Percentiles rank a stretch among this genome's conserved stretches.
phyloP scores from a whole-genome alignment of 2,888 invertebrate species.

The Acutogordius australiensis region DNA sequence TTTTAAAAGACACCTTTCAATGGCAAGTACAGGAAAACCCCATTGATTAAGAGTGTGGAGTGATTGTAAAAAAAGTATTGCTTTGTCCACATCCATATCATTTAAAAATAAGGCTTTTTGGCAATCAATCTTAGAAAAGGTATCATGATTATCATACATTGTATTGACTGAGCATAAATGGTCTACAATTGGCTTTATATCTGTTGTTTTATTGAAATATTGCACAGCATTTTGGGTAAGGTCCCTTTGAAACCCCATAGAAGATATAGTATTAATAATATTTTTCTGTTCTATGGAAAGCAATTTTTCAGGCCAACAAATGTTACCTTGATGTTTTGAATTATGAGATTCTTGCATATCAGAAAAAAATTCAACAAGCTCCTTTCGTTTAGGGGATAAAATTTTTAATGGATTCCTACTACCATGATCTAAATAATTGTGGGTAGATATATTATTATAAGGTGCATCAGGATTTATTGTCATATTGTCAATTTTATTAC shows the following conservation, averaged over 20 bases:
- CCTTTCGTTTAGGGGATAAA: no score
- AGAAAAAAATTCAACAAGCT: no score
- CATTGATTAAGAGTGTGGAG: background rate
- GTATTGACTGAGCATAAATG: background rate
- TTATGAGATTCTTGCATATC: no score
- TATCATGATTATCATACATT: background rate
- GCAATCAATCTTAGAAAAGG: background rate
- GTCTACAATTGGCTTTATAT: background rate
- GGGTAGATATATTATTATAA: no score
- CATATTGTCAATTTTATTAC: no score
- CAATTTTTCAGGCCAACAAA: no score
- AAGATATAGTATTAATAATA: no score
- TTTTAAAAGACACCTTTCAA: background rate
- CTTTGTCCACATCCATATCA: background rate
- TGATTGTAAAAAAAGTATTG: background rate
- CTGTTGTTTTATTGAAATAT: background rate
- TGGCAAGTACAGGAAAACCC: background rate
- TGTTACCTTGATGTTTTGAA: no score
- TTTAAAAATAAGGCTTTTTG: background rate
- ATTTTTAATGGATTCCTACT: no score
- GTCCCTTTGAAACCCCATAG: background rate
- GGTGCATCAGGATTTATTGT: no score
- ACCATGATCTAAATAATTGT: no score
- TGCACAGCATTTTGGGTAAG: background rate
- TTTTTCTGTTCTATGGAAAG: no score